Percentiles rank a stretch among this genome's conserved stretches.
Evolutionary conservation across 2,113 vertebrate species (phyloP).

Genomic region (Arizona elegans): DNA sequence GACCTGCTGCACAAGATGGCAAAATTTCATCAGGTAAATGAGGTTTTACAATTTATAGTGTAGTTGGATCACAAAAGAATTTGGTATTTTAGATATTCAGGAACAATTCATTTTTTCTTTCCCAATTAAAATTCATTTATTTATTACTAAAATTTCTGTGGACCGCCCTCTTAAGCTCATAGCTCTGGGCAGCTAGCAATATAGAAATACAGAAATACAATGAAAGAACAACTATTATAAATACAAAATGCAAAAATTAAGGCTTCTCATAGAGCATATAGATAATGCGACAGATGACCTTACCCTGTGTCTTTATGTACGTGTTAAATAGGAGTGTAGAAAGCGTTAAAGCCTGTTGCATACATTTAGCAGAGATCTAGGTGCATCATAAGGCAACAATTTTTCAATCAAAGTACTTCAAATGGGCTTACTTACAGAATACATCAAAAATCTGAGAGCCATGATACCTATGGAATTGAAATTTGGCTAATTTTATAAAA

Average conservation of each 20-base stretch:
- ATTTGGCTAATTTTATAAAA: background rate
- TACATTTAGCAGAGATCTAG: background rate
- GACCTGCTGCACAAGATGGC: slow-evolving; percentile 91
- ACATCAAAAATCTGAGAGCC: background rate
- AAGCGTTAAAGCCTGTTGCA: background rate
- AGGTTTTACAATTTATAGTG: background rate
- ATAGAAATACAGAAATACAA: background rate
- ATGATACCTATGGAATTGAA: background rate
- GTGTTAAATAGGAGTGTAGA: background rate
- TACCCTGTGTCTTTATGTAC: background rate
- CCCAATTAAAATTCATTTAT: background rate
- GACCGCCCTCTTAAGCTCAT: background rate
- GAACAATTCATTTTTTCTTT: background rate
- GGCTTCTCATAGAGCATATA: background rate
- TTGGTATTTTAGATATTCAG: background rate
- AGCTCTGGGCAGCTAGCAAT: background rate
- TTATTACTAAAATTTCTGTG: background rate
- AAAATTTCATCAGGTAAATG: slow-evolving; percentile 88
- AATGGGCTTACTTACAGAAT: background rate
- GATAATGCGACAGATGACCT: background rate
- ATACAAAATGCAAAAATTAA: background rate
- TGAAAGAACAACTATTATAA: background rate
- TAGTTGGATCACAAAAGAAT: background rate
- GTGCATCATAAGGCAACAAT: background rate
- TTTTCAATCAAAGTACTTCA: background rate